Evolutionary conservation across 2,888 invertebrate genomes (phyloP).

Genomic region (Pachycephus smyrnensis): DNA sequence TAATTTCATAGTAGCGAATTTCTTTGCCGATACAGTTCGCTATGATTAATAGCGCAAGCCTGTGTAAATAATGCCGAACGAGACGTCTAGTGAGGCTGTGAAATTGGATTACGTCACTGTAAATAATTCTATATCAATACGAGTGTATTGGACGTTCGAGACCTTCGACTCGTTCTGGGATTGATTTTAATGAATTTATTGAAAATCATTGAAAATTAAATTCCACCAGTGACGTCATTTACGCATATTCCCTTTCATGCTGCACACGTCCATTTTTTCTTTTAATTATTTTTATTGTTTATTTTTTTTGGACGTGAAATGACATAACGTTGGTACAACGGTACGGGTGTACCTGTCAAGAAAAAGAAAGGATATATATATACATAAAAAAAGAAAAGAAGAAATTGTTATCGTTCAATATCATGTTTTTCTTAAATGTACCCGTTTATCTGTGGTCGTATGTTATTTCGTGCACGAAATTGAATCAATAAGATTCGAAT

Average conservation of each 20-base stretch:
- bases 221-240: neutral
- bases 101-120: neutral
- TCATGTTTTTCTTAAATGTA: neutral
- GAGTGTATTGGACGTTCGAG: neutral
- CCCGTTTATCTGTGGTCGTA: neutral
- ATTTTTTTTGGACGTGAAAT: neutral
- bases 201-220: neutral
- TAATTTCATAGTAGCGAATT: neutral
- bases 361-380: too few species aligned
- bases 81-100: neutral
- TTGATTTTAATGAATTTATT: neutral
- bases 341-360: neutral
- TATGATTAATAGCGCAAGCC: neutral
- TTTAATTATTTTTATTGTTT: too few species aligned
- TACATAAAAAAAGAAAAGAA: too few species aligned
- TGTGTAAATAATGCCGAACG: neutral
- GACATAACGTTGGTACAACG: neutral
- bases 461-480: neutral
- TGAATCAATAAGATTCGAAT: neutral
- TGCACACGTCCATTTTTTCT: too few species aligned
- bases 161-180: neutral
- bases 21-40: neutral
- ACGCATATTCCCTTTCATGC: too few species aligned
- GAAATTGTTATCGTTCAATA: neutral
- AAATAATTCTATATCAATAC: neutral